These are phyloP conservation scores for Xanthia togata DNA, from an alignment of 2,888 invertebrate genomes.

Conservation along the genomic window DNA sequence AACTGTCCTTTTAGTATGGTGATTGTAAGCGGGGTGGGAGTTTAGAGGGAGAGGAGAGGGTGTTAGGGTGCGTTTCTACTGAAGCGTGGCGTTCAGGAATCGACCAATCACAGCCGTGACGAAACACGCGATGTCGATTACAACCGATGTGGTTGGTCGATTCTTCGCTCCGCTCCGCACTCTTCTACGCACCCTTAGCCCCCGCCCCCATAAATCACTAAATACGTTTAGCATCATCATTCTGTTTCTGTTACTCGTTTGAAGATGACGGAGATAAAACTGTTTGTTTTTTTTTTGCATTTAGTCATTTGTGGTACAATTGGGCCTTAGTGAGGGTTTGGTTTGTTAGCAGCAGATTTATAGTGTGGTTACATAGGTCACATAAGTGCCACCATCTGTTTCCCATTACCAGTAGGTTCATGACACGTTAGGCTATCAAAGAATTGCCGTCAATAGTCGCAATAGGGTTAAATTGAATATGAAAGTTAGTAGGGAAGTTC, in stretches of 20 bases:
- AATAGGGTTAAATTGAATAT: not conserved
- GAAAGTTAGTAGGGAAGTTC: not conserved
- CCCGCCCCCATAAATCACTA: too few relatives aligned
- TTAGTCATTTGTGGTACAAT: not conserved
- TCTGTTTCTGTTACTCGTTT: not conserved
- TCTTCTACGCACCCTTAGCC: not conserved
- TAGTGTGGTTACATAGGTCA: too few relatives aligned
- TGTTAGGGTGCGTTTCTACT: not conserved
- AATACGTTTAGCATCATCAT: not conserved
- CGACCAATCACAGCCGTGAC: not conserved
- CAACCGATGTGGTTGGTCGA: not conserved
- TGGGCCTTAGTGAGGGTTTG: not conserved
- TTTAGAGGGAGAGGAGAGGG: not conserved
- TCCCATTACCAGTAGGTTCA: not conserved
- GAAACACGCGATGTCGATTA: not conserved
- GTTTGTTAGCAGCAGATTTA: conserved; percentile 6
- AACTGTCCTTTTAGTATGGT: conserved; percentile 43
- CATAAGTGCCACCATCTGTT: too few relatives aligned
- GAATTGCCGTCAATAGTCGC: not conserved
- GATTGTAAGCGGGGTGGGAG: not conserved
- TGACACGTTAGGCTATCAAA: not conserved
- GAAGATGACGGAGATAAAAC: not conserved
- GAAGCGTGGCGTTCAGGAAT: not conserved
- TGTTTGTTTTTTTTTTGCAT: not conserved
- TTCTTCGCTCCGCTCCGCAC: not conserved